Evolutionary conservation across 2,797 vertebrate genomes (phyloP).

Genomic region (Molossus molossus): DNA sequence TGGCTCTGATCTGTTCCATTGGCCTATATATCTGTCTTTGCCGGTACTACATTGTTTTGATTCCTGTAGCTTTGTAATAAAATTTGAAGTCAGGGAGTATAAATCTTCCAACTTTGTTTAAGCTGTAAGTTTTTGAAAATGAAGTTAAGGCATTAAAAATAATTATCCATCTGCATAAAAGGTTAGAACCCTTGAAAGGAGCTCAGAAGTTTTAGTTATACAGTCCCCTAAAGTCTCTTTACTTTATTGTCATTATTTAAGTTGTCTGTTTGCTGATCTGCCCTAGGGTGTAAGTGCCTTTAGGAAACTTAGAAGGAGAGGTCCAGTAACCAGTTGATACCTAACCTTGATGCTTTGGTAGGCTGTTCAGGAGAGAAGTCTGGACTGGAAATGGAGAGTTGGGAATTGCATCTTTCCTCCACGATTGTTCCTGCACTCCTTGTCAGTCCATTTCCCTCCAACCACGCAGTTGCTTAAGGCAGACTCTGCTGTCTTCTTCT

Average conservation of each 20-base stretch:
- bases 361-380: neutral
- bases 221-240: neutral
- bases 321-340: neutral
- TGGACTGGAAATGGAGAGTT: neutral
- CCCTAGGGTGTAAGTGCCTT: neutral
- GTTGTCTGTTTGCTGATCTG: neutral
- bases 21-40: neutral
- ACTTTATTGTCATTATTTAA: neutral
- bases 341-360: neutral
- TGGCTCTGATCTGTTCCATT: neutral
- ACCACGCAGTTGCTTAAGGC: neutral
- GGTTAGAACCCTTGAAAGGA: neutral
- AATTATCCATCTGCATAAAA: neutral
- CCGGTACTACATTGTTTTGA: neutral
- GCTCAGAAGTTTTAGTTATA: neutral
- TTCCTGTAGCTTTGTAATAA: neutral
- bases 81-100: neutral
- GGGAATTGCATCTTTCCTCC: neutral
- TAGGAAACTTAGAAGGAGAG: neutral
- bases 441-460: neutral
- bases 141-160: neutral
- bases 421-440: neutral
- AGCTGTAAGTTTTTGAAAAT: slow-evolving; percentile 6
- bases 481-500: neutral
- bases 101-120: neutral